Evolutionary conservation across 1,140 invertebrate species (phyloP), one percentile per base, ranked within the genome.

Genomic region (Triops longicaudatus): DNA sequence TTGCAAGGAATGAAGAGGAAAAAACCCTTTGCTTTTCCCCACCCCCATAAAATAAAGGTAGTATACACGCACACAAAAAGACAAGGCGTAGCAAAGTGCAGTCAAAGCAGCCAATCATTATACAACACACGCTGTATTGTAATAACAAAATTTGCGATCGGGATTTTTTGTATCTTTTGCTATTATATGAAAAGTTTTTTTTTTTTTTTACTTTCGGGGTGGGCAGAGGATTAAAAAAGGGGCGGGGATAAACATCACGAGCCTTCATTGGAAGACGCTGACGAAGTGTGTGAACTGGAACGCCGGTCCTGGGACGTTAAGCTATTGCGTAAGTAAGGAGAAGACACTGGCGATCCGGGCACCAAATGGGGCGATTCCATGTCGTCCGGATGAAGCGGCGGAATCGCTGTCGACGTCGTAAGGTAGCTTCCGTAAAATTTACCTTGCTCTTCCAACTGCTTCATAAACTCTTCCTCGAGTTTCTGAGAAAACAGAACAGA

Each of bases 371-470:
- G 50, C 12, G 76, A 73, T 44, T 72, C 73, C 76, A 77, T 26
- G 37, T 77, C 76, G 72, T 77, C 72, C 76, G 76, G 72, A 44
- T 72, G 44, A 7, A 77, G 72, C 22, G 76, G 76, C 37, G 71
- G 74, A 73, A 75, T 79, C 27, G 74, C 42, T 7, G 63, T 22
- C 12, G 74, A 73, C 14, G 63, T 22, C 10, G 74, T 72, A 22
- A 83, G 80, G 26, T 79, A 77, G 17, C 81, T 83, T 79, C 11
- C 84, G 73, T 84, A 82, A 37, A 83, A 80, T 73, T 84, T 82
- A 75, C 94, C 92, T 84, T 95, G 93, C 81, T 95, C 93, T 81
- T 93, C 92, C 78, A 92, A 84, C 83, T 96, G 92, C 78, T 89
- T 86, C 75, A 87, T 87, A 83, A 96, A 95, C 81, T 93, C 91